Percentiles rank a stretch among this genome's conserved stretches.
phyloP scores from a whole-genome alignment of 1,140 invertebrate species.

The Paraescarpia echinospica region DNA sequence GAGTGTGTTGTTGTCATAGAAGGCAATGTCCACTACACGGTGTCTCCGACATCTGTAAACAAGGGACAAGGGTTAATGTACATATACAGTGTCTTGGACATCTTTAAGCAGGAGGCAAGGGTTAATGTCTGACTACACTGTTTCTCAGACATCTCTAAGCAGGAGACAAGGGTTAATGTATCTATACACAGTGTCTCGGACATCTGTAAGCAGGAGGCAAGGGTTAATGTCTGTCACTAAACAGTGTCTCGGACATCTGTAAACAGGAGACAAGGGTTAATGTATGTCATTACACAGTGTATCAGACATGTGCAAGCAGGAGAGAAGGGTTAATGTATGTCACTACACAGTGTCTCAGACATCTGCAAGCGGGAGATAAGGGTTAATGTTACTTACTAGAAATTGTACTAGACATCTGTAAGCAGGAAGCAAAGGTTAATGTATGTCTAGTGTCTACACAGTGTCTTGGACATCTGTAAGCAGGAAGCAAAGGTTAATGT shows the following conservation, averaged over 20 bases:
- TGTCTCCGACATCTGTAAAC: constrained; percentile 22
- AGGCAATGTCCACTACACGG: constrained; percentile 69
- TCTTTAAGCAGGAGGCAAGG: neutral
- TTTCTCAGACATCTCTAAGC: neutral
- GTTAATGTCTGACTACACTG: neutral
- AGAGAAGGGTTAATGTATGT: neutral
- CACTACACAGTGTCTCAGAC: neutral
- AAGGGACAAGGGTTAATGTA: neutral
- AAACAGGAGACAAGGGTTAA: neutral
- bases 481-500: neutral
- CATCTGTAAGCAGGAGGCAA: neutral
- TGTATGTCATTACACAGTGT: neutral
- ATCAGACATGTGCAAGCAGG: neutral
- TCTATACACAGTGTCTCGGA: neutral
- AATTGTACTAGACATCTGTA: neutral
- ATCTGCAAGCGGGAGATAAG: neutral
- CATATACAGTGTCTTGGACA: neutral
- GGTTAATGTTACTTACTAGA: neutral
- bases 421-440: neutral
- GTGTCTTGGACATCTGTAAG: neutral
- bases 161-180: neutral
- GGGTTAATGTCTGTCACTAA: neutral
- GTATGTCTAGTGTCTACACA: neutral
- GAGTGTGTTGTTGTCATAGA: constrained; percentile 77
- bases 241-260: neutral